Base-by-base conservation (phyloP, 2,888 invertebrate species). In the Ditula angustiorana region DNA sequence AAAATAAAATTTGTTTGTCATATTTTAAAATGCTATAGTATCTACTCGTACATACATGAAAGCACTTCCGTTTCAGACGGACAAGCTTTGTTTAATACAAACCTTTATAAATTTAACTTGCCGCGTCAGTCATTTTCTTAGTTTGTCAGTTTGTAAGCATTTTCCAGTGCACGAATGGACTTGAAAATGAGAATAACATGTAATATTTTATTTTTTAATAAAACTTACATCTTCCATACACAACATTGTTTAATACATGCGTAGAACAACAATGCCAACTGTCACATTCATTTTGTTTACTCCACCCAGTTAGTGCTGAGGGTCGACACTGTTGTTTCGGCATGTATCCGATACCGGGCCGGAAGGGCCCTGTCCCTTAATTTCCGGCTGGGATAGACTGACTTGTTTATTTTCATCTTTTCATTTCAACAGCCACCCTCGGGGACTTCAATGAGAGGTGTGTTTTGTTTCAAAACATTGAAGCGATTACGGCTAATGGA, bases 321-420 rank as follows among this genome's bases (percentile, higher is more conserved):
- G 64, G 23, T n/a, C 63, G 57, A 35, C 30, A 23, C 53, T 55
- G 57, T 52, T 63, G 59, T 64, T 64, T 64, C 46, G 44, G 35
- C 41, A 35, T 64, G 52, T 58, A 58, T 64, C 59, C 53, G 59
- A 64, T 53, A 59, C 65, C 7, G 46, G 16, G 47, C 64, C 49
- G 67, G 64, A 67, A 65, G 52, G 55, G 37, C 30, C 63, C 41
- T 23, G 61, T 65, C 67, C 67, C 60, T 67, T 67, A 67, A 67
- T 67, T 67, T 67, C 67, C 67, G 67, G 67, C 52, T 55, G 33
- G 52, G 53, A 64, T 61, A 60, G 47, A 65, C 61, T 58, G 57
- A 53, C 67, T 67, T 67, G 60, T 65, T 61, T 67, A 67, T 65
- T 64, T 61, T 50, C 64, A 64, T 53, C 60, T 56, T 65, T 46